phyloP scores from a whole-genome alignment of 1,140 invertebrate genomes.

The Dermatophagoides farinae region DNA sequence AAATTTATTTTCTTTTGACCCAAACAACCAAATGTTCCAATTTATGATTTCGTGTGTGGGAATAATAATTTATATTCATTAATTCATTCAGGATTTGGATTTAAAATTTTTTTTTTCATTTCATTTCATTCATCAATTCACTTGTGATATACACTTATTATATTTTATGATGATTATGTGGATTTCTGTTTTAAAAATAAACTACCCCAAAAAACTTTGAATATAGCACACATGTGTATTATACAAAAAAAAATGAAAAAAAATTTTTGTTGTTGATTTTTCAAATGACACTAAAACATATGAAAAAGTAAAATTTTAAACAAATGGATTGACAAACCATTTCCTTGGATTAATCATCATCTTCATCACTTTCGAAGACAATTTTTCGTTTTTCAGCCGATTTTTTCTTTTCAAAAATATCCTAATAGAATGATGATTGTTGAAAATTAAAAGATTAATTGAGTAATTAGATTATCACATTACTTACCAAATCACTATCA shows the following conservation, averaged over 20 bases:
- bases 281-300: too few relatives aligned
- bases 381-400: slow-evolving; percentile 24
- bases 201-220: too few relatives aligned
- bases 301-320: too few relatives aligned
- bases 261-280: too few relatives aligned
- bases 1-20: neutral
- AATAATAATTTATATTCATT: too few relatives aligned
- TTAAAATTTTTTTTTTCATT: neutral
- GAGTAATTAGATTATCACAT: neutral
- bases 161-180: neutral
- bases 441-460: slow-evolving; percentile 10
- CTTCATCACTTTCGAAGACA: slow-evolving; percentile 25
- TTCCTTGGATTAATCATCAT: slow-evolving; percentile 9
- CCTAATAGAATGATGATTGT: slow-evolving; percentile 15
- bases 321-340: neutral
- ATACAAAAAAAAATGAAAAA: too few relatives aligned
- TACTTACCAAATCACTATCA: slow-evolving; percentile 32
- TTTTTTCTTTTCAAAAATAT: slow-evolving; percentile 26
- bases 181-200: neutral
- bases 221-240: too few relatives aligned
- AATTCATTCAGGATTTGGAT: neutral
- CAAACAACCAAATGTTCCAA: neutral
- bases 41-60: too few relatives aligned
- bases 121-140: neutral
- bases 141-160: neutral